phyloP scores from a whole-genome alignment of 2,888 invertebrate species.

The Glaucopsyche alexis region DNA sequence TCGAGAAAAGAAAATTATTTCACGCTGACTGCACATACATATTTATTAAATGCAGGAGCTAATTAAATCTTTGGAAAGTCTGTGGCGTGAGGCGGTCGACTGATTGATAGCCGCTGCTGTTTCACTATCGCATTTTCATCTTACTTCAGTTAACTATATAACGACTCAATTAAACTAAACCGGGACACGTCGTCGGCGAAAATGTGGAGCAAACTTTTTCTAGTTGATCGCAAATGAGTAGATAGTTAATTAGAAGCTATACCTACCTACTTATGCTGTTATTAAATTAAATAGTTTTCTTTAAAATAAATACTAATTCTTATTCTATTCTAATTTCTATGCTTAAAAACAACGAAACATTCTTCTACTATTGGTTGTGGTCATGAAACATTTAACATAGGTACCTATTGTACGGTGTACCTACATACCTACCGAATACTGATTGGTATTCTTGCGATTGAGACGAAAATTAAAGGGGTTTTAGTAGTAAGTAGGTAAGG shows the following conservation, averaged over 20 bases:
- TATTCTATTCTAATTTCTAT: too few species aligned
- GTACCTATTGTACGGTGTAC: too few species aligned
- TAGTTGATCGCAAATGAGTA: constrained; percentile 1
- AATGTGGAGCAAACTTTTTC: constrained; percentile 16
- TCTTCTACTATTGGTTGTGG: not conserved
- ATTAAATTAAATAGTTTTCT: not conserved
- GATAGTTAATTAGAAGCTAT: too few species aligned
- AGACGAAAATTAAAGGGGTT: not conserved
- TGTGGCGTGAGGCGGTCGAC: constrained; percentile 52
- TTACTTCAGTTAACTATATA: constrained; percentile 50
- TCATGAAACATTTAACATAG: not conserved
- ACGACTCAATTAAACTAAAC: constrained; percentile 54
- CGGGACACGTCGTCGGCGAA: constrained; percentile 14
- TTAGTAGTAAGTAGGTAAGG: not conserved
- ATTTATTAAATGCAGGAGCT: constrained; percentile 74
- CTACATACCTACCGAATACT: not conserved
- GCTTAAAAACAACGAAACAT: not conserved
- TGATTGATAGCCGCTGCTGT: constrained; percentile 48
- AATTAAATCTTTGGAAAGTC: constrained; percentile 75
- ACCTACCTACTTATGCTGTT: not conserved
- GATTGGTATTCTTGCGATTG: not conserved
- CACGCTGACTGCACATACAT: constrained; percentile 74
- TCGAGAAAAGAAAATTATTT: constrained; percentile 75
- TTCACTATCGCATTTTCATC: constrained; percentile 70
- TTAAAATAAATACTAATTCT: not conserved